phyloP scores from a whole-genome alignment of 2,888 invertebrate genomes.

The Galerucella calmariensis region DNA sequence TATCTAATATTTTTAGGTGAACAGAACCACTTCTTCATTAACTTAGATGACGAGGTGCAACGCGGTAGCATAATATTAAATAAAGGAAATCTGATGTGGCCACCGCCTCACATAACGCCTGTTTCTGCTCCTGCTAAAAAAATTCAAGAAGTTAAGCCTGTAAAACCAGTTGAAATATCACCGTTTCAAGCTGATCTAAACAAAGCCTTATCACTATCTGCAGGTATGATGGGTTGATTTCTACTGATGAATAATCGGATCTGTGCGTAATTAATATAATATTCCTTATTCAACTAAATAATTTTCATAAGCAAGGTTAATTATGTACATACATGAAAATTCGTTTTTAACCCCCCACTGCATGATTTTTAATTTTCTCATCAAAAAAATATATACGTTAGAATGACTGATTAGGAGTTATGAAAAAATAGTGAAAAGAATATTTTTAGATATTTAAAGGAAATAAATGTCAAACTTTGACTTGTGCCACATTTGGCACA shows the following conservation, averaged over 20 bases:
- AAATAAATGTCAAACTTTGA: too few species aligned
- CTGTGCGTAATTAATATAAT: slow-evolving; percentile 1
- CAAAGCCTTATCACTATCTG: slow-evolving; percentile 74
- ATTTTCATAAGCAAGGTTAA: too few species aligned
- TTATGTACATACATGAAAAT: too few species aligned
- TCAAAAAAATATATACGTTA: too few species aligned
- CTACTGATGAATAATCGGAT: too few species aligned
- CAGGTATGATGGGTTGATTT: slow-evolving; percentile 65
- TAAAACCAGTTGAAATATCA: slow-evolving; percentile 60
- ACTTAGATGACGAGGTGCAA: slow-evolving; percentile 87
- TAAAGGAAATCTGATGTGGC: slow-evolving; percentile 82
- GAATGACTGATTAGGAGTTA: too few species aligned
- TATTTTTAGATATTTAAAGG: too few species aligned
- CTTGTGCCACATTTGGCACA: too few species aligned
- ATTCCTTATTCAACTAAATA: too few species aligned
- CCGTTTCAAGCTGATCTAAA: slow-evolving; percentile 79
- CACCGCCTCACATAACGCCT: slow-evolving; percentile 74
- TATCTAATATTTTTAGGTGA: slow-evolving; percentile 67
- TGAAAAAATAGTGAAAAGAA: too few species aligned
- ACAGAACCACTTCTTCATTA: slow-evolving; percentile 82
- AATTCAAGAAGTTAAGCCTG: slow-evolving; percentile 49
- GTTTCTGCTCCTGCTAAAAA: slow-evolving; percentile 61
- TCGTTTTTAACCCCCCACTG: too few species aligned
- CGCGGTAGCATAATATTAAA: slow-evolving; percentile 84
- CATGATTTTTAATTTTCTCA: too few species aligned